Base-by-base conservation (phyloP, 2,797 vertebrate species). In the Mareca strepera region DNA sequence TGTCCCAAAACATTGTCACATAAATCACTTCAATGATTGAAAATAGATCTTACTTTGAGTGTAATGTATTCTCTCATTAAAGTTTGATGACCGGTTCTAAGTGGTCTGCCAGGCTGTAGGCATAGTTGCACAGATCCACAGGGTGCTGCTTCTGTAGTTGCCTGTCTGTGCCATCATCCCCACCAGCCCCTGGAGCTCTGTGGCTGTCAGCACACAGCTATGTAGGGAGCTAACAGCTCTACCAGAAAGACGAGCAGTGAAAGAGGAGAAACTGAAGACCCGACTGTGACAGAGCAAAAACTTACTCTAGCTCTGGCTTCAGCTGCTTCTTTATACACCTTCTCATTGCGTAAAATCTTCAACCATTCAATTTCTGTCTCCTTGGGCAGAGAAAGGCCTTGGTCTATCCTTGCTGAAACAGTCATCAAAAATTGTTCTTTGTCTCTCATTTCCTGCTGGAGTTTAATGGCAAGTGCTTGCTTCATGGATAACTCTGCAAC, bases 401-500 rank as follows among this genome's bases (percentile, higher is more conserved):
- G 98, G 76, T 98, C 98, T 92, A 98, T 81, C 80, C 98, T 97
- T 80, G 94, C 86, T 39, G 96, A 98, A 96, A 99, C 98, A 37
- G 75, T 97, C 86, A 98, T 98, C 97, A 99, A 94, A 97, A 97
- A 96, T 9, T 98, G 92, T 92, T 99, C 98, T 74, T 98, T 98
- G 83, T 99, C 98, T 90, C 94, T 98, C 87, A 98, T 94, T 97
- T 99, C 98, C 79, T 98, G 98, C 72, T 99, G 98, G 59, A 99
- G 98, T 90, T 98, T 97, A 88, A 98, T 95, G 60, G 97, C 93
- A 39, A 96, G 88, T 1, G 98, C 98, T 96, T 99, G 98, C 73
- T 98, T 98, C 99, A 99, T 98, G 88, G 99, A 98, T 56, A 99
- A 77, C 85, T 99, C 98, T 5, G 99, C 98, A 43, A 98, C 96